Base-by-base conservation (phyloP, 30 jellyfish, hydroid and myxozoan species). In the Pelagia noctiluca region DNA sequence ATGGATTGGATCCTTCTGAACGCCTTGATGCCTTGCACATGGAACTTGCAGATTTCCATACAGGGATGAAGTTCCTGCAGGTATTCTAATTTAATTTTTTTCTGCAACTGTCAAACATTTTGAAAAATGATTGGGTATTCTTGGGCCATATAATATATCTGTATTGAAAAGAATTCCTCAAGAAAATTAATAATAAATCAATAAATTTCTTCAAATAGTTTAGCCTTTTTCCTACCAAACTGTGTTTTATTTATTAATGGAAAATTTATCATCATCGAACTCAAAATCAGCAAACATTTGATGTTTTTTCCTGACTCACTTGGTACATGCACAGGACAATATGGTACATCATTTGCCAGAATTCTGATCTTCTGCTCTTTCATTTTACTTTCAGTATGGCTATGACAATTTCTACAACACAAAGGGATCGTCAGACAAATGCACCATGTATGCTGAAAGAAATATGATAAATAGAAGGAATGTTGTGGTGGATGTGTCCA, bases 381-480 rank as follows among this genome's bases (percentile, higher is more conserved):
- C 57, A 42, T 42, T 42, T 42, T 42, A 42, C 57, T 16, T 16
- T 42, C 18, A 67, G 80, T 32, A 29, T 32, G 80, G 54, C 50
- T 67, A 21, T 30, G 80, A 32, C 64, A 12, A 67, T 33, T 67
- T 67, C 26, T 67, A 67, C 61, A 35, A 67, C 52, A 26, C 80
- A 29, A 67, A 67, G 35, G 54, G 50, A 67, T 35, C 80, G 7
- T 21, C 54, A 29, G 80, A 67, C 80, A 67, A 67, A 36, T 25
- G 80, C 65, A 67, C 80, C 50, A 30, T 72, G 47, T 42, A n/a
- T 72, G 26, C 47, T 18, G 71, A 72, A 29, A 38, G 71, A 54
- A 24, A 24, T 37, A 67, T 67, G 48, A 67, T 67, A 31, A 67
- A 67, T 47, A 67, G 80, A 47, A 34, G 80, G 60, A 67, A 67